These are phyloP conservation scores for Limanda limanda DNA, from an alignment of 2,113 vertebrate genomes.

Conservation along the genomic window DNA sequence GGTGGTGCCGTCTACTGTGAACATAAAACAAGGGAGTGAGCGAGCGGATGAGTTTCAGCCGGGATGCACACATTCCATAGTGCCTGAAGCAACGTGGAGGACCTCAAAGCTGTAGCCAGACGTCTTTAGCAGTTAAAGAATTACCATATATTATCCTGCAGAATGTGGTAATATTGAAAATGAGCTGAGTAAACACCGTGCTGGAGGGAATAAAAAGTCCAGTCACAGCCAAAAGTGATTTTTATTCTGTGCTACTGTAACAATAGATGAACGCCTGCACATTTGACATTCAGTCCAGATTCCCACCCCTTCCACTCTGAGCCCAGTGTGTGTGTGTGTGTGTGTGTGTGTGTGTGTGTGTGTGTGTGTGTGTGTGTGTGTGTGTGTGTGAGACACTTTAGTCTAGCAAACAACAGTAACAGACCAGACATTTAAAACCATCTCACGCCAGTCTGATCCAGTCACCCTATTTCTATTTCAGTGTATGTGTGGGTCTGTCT, in stretches of 20 bases:
- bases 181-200: conserved; percentile 38
- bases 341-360: background rate
- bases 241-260: conserved; percentile 19
- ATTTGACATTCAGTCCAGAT: conserved; percentile 32
- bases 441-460: conserved; percentile 70
- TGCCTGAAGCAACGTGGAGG: conserved; percentile 64
- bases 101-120: conserved; percentile 56
- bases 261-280: conserved; percentile 12
- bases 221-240: background rate
- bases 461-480: conserved; percentile 72
- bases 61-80: conserved; percentile 55
- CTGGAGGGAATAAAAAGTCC: background rate
- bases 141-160: conserved; percentile 53
- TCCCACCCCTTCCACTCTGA: conserved; percentile 3
- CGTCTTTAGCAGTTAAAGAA: conserved; percentile 58
- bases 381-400: conserved; percentile 24
- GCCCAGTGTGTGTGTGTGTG: conserved; percentile 8
- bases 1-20: conserved; percentile 41
- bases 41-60: conserved; percentile 34
- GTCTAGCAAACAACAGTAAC: conserved; percentile 58
- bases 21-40: conserved; percentile 31
- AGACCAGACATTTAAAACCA: conserved; percentile 71
- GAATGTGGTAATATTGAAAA: conserved; percentile 52
- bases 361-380: conserved; percentile 2
- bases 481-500: conserved; percentile 12